Base-by-base conservation (phyloP, 30 jellyfish, hydroid and myxozoan species). In the Cassiopea andromeda region DNA sequence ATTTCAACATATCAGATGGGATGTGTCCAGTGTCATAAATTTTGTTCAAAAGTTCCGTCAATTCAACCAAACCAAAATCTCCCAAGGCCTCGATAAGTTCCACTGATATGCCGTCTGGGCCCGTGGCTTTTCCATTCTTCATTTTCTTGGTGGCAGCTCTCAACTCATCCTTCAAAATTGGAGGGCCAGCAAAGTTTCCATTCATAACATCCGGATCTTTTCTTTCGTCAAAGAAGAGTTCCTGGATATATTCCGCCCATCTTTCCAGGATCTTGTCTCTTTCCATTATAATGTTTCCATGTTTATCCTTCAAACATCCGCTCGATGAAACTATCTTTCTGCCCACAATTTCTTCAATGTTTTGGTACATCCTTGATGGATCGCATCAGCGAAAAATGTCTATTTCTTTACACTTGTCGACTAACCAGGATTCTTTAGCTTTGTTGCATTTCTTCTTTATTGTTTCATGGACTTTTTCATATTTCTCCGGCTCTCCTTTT, bases 11-110 rank as follows among this genome's bases (percentile, higher is more conserved):
- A 59, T 60, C 89, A 1, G 54, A 27, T 7, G 89, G 89, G 69
- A 81, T 81, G 1, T 61, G 60, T 10, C 70, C 89, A 67, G 68
- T 60, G 89, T 81, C 80, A 19, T 81, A 81, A 1, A 81, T 60
- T 8, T 81, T 38, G 89, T 81, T 81, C 3, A 61, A 1, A 1
- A 81, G 46, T 49, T 64, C 71, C 3, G 79, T 64, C 2, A 78
- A 77, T 50, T 6, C 60, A 4, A 19, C 71, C 3, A 57, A 59
- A 1, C 89, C 89, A 45, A 38, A 44, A 44, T 60, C 89, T 1
- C 27, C 89, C 48, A 81, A 58, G 1, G 80, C 80, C 15, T 4
- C 60, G 48, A 81, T 44, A 80, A 81, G 60, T 64, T 79, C 77
- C 14, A 54, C 19, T 48, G 18, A 1, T 1, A 79, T 38, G 45